Evolutionary conservation across 2,797 vertebrate species (phyloP), one percentile per base, ranked within the genome.

Genomic region (Channallabes apus): DNA sequence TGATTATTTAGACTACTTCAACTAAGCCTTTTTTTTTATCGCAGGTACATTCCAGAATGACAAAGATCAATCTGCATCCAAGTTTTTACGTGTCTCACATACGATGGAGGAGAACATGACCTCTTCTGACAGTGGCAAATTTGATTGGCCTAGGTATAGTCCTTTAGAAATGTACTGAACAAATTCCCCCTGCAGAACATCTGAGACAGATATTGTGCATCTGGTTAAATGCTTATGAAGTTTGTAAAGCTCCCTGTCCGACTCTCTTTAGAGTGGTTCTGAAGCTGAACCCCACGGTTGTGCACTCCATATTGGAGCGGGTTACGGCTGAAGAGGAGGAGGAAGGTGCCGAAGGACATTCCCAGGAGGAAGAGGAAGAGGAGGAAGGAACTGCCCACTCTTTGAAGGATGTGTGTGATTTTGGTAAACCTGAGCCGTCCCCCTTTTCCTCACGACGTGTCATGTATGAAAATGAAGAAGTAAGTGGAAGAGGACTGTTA

Each of bases 381-480:
- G 98, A 98, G 88, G 98, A 99, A 87, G 98, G 98, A 27, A 96
- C 96, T 0, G 94, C 97, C 69, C 98, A 99, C 90, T 99, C 98
- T n/a, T 92, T 99, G 86, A 99, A 99, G 89, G 98, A 99, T 64
- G 97, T 99, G 61, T 99, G 98, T 90, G 98, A 99, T 91, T 96
- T 99, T 89, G 96, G 97, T 89, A 97, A 97, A 92, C 96, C 97
- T 38, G 97, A 98, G 32, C 98, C 98, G 0, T 99, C 98, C 0
- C 98, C 98, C 24, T 99, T 99, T 93, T 99, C 98, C 24, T 99
- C 98, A 65, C 96, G 98, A 17, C 95, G 97, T 90, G 98, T 99
- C 64, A 99, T 99, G 98, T 99, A 99, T 93, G 98, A 99, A 90
- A 99, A 99, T 82, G 98, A 99, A 89, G 98, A 99, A 96, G 98